Evolutionary conservation across 2,797 vertebrate genomes (phyloP), one percentile per base, ranked within the genome.

Genomic region (Crypturellus tataupa): DNA sequence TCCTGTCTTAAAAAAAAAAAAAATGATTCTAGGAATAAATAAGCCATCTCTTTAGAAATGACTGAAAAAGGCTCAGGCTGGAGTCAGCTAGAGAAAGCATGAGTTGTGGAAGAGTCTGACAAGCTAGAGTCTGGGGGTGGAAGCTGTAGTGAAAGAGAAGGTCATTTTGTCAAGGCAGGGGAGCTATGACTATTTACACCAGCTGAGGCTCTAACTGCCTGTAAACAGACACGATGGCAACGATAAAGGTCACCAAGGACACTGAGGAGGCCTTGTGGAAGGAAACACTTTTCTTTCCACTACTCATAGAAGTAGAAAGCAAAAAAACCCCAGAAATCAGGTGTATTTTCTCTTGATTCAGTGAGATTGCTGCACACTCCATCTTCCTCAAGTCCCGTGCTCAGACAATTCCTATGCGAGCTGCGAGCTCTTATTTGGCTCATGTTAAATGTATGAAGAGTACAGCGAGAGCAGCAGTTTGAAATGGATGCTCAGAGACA

Each of bases 261-360:
- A 69, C 6, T 80, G 25, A 25, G 56, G 53, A 82, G 19, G 27
- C 15, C 44, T 40, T 10, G 29, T 88, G 60, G 55, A 62, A 80
- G 80, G 21, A 96, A 96, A 90, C 49, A 20, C 5, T 90, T 91
- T 62, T 82, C 60, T 82, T 95, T 89, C 73, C 67, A 64, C 85
- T 58, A 40, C 33, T 94, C 27, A 77, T 8, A 15, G 8, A 82
- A 88, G 35, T 9, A 91, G 85, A 95, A 91, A 91, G 75, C 85
- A 71, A 88, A 60, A 96, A 93, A 91, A 37, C 7, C 7, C 37
- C 64, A 76, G 51, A 93, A 86, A 79, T 2, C 35, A 67, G 81
- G 14, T 1, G 5, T 27, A 13, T 37, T 91, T 40, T 40, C 46
- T 46, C 42, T 46, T 55, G 31, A 27, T 73, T 86, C 71, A 17